These are phyloP conservation scores for Limenitis camilla DNA, from an alignment of 2,888 invertebrate species.

Conservation along the genomic window DNA sequence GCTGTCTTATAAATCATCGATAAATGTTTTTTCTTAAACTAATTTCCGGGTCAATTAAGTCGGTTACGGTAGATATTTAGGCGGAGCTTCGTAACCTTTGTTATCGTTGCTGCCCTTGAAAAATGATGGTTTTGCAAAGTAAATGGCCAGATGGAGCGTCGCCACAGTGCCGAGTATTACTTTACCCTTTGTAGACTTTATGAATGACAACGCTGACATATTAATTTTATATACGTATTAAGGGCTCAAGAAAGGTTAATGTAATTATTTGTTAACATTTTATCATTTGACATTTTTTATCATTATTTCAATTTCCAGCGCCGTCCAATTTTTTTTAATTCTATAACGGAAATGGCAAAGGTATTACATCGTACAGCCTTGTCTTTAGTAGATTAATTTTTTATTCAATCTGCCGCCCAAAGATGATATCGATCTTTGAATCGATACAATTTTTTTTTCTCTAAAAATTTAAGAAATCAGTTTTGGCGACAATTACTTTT, in stretches of 20 bases:
- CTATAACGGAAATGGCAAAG: too few species aligned
- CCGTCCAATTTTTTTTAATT: too few species aligned
- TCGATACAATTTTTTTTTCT: too few species aligned
- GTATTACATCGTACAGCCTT: too few species aligned
- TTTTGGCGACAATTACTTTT: too few species aligned
- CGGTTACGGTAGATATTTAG: conserved; percentile 55
- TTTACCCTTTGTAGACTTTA: conserved; percentile 60
- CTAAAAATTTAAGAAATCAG: too few species aligned
- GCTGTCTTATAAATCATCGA: conserved; percentile 53
- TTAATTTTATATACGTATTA: conserved; percentile 21
- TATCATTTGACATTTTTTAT: too few species aligned
- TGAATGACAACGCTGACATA: conserved; percentile 55
- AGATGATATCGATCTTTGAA: too few species aligned
- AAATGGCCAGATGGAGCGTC: conserved; percentile 55
- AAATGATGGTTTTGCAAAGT: conserved; percentile 60
- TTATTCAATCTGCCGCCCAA: too few species aligned
- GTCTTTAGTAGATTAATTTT: too few species aligned
- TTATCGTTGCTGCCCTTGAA: conserved; percentile 47
- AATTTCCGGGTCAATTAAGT: conserved; percentile 25
- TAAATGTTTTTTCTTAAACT: conserved; percentile 25
- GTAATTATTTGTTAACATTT: background rate
- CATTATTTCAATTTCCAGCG: too few species aligned
- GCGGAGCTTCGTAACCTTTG: conserved; percentile 38
- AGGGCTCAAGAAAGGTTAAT: background rate
- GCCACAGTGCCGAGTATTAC: conserved; percentile 57